Evolutionary conservation across 2,888 invertebrate genomes (phyloP).

Genomic region (Theretra japonica): DNA sequence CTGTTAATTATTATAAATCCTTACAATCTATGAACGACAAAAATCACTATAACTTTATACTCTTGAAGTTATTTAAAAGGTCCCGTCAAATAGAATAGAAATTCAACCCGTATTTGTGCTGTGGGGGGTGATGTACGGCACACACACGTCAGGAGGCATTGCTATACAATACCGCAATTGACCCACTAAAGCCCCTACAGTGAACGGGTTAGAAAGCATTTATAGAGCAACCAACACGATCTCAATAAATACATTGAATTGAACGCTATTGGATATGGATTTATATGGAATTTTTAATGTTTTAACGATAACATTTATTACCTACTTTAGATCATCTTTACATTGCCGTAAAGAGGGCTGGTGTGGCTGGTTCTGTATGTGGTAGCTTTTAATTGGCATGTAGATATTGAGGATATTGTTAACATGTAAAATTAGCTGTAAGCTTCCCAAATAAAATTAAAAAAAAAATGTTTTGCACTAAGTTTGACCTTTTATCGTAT

Average conservation of each 20-base stretch:
- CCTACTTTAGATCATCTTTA: background rate
- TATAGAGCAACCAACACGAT: background rate
- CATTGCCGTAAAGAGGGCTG: too few relatives aligned
- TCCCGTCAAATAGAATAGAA: background rate
- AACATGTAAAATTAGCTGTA: too few relatives aligned
- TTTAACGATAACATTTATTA: too few relatives aligned
- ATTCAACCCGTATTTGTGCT: constrained; percentile 1
- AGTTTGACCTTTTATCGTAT: too few relatives aligned
- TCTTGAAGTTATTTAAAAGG: background rate
- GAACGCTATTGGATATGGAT: background rate
- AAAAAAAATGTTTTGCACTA: too few relatives aligned
- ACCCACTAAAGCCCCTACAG: constrained; percentile 1
- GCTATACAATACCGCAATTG: constrained; percentile 6
- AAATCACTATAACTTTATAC: too few relatives aligned
- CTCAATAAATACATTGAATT: background rate
- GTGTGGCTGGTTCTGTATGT: too few relatives aligned
- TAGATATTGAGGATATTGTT: too few relatives aligned
- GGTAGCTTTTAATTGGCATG: too few relatives aligned
- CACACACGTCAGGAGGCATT: background rate
- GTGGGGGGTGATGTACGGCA: background rate
- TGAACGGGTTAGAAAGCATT: constrained; percentile 2
- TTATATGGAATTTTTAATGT: background rate
- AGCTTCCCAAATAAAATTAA: too few relatives aligned
- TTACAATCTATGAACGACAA: too few relatives aligned
- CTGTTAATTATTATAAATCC: too few relatives aligned